A percentile compares a stretch with the other conserved stretches of the same genome.
phyloP scores from a whole-genome alignment of 2,797 vertebrate genomes.

The Podarcis lilfordi region DNA sequence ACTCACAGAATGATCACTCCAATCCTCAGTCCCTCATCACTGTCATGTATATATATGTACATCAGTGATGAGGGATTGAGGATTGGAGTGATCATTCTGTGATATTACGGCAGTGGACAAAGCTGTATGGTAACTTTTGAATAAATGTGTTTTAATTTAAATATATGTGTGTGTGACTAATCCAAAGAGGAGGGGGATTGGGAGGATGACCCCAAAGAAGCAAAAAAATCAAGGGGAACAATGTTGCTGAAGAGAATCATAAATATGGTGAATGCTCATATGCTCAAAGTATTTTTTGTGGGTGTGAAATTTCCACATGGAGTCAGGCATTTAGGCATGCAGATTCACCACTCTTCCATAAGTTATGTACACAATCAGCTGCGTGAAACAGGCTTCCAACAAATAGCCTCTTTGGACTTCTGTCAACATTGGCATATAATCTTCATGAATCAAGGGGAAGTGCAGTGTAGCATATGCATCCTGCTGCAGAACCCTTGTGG shows the following conservation, averaged over 20 bases:
- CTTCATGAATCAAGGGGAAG: slow-evolving; percentile 1
- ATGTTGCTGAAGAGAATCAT: background rate
- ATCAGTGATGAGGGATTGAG: no score
- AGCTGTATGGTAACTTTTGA: no score
- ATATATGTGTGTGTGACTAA: background rate
- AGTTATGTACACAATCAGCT: background rate
- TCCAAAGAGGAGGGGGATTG: no score
- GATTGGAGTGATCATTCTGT: no score
- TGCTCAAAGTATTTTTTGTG: no score
- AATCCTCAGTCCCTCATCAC: no score
- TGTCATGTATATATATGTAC: no score
- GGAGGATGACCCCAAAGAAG: background rate
- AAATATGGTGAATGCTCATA: background rate
- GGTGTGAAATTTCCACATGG: background rate
- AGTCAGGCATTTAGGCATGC: background rate
- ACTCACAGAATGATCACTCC: no score
- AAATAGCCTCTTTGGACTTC: background rate
- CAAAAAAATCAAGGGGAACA: no score
- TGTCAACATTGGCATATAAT: background rate
- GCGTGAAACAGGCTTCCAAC: background rate
- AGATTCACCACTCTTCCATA: background rate
- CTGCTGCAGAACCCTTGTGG: background rate
- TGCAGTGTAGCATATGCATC: accelerated
- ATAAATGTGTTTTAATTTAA: no score
- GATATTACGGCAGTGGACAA: no score